Percentiles rank a stretch among this genome's conserved stretches.
phyloP scores from a whole-genome alignment of 92 coral and sea anemone species.

The Actinostola sp. region DNA sequence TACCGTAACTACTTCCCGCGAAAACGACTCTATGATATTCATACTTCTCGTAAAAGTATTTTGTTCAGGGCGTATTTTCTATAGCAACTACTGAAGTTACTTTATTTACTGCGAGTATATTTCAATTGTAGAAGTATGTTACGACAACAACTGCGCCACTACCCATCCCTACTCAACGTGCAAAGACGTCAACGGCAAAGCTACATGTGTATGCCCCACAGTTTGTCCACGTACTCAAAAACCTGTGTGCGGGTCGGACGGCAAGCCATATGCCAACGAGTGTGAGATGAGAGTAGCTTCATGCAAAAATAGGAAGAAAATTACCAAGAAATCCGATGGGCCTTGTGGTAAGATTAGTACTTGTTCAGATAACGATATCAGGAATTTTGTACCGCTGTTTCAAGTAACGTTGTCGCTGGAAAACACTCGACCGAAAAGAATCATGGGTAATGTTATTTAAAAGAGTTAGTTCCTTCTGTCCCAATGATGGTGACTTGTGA shows the following conservation, averaged over 20 bases:
- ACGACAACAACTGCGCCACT: conserved; percentile 16
- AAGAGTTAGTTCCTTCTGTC: no score
- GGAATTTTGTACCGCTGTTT: neutral
- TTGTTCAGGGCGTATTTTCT: no score
- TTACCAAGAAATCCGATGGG: conserved; percentile 11
- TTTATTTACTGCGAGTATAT: neutral
- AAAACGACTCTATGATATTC: no score
- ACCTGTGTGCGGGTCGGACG: conserved; percentile 33
- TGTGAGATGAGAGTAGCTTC: conserved; percentile 21
- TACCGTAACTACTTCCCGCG: no score
- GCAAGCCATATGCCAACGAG: conserved; percentile 22
- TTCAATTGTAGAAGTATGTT: conserved; percentile 26
- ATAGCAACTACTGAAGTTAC: no score
- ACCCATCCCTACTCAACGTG: conserved; percentile 58
- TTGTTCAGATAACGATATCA: neutral
- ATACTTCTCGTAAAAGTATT: no score
- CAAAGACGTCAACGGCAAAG: conserved; percentile 42
- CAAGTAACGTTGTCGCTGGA: no score
- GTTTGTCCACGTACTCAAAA: conserved; percentile 16
- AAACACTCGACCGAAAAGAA: no score
- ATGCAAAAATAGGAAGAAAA: conserved; percentile 19
- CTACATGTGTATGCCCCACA: conserved; percentile 53
- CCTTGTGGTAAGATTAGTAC: conserved; percentile 23
- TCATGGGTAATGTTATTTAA: no score
- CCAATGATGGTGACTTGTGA: no score